Percentiles rank a stretch among this genome's conserved stretches.
These are phyloP conservation scores for Sus cebifrons DNA, from an alignment of 2,797 vertebrate species.

Conservation along the genomic window DNA sequence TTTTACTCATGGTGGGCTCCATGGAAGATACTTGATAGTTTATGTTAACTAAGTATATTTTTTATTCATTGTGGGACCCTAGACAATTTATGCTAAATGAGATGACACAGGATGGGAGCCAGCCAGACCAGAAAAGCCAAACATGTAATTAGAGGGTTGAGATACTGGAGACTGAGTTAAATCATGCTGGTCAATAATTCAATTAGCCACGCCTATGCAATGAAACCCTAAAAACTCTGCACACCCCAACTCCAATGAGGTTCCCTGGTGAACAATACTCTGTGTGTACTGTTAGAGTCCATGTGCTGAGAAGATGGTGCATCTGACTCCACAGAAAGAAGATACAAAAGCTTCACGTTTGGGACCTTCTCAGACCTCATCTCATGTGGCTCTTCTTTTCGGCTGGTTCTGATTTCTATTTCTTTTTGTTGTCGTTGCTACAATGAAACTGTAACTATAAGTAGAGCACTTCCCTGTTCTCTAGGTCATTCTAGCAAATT, in stretches of 20 bases:
- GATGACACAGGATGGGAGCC: not conserved
- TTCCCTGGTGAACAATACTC: not conserved
- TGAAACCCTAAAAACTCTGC: not conserved
- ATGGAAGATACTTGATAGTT: not conserved
- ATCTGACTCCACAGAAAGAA: not conserved
- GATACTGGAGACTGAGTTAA: not conserved
- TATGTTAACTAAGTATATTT: not conserved
- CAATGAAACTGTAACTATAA: not conserved
- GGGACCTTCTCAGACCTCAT: not conserved
- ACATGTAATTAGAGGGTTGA: not conserved
- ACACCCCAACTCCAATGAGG: not conserved
- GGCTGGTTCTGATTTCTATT: not conserved
- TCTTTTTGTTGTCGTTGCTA: not conserved
- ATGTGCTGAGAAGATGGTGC: accelerated
- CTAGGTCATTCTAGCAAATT: slow-evolving; percentile 24
- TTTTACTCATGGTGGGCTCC: not conserved
- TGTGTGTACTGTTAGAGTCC: not conserved
- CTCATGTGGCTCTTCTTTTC: not conserved
- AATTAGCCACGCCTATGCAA: not conserved
- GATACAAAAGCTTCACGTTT: not conserved
- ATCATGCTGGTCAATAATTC: not conserved
- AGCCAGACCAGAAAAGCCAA: not conserved
- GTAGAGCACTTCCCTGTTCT: slow-evolving; percentile 29
- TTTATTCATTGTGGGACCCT: not conserved
- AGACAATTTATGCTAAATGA: not conserved